These are phyloP conservation scores for Nomada flava DNA, from an alignment of 2,888 invertebrate genomes.

Conservation along the genomic window DNA sequence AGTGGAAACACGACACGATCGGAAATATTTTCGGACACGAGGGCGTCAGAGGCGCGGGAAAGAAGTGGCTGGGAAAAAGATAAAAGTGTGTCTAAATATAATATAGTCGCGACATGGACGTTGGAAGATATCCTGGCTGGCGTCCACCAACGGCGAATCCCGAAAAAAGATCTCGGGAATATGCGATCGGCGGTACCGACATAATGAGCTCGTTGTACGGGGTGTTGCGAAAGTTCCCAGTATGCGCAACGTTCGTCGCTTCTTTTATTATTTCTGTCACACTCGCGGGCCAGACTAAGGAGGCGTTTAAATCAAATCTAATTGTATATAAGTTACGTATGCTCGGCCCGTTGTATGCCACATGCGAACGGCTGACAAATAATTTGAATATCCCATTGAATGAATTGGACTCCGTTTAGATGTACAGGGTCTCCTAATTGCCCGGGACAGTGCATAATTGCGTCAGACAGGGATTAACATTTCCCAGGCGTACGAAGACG, in stretches of 20 bases:
- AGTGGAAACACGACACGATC: slow-evolving; percentile 61
- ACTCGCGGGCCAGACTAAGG: not conserved
- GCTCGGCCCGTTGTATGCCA: too few relatives aligned
- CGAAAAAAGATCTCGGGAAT: slow-evolving; percentile 30
- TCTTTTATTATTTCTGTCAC: not conserved
- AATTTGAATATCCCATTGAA: not conserved
- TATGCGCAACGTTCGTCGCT: not conserved
- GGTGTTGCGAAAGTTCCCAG: slow-evolving; percentile 43
- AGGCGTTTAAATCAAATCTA: slow-evolving; percentile 9
- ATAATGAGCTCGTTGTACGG: slow-evolving; percentile 48
- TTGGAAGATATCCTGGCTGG: slow-evolving; percentile 1
- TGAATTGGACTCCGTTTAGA: not conserved
- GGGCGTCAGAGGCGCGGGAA: not conserved
- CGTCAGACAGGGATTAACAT: slow-evolving; percentile 24
- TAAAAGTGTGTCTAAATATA: slow-evolving; percentile 24
- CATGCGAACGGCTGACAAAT: not conserved
- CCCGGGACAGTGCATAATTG: not conserved
- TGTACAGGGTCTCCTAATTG: slow-evolving; percentile 17
- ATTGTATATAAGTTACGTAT: not conserved
- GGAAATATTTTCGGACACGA: slow-evolving; percentile 17
- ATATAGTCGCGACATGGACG: not conserved
- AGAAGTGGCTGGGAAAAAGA: not conserved
- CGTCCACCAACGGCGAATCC: not conserved
- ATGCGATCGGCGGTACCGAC: slow-evolving; percentile 15
- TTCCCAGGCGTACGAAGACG: slow-evolving; percentile 15